phyloP scores from a whole-genome alignment of 1,140 invertebrate species.

The Anthonomus grandis region DNA sequence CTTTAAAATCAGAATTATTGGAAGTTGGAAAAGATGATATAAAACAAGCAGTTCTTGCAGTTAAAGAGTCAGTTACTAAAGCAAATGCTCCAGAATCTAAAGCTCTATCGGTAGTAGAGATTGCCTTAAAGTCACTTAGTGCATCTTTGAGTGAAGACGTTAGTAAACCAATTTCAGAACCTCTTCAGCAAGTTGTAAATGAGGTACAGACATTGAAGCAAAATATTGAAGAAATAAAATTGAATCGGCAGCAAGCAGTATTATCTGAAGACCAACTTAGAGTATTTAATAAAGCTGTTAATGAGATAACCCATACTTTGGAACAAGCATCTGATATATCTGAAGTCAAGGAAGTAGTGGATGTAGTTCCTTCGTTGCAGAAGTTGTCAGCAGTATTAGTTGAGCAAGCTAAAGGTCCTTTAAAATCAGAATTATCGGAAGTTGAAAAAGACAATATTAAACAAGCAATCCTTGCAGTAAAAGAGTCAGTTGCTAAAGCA shows the following conservation, averaged over 20 bases:
- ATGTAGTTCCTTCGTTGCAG: slow-evolving; percentile 1
- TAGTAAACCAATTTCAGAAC: no score
- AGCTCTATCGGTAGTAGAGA: no score
- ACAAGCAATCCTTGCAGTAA: slow-evolving; percentile 2
- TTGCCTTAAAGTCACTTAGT: no score
- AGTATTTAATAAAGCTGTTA: slow-evolving; percentile 3
- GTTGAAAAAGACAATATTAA: slow-evolving; percentile 8
- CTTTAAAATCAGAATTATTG: no score
- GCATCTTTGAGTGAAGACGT: no score
- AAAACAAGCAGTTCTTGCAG: no score
- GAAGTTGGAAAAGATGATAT: no score
- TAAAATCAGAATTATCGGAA: slow-evolving; percentile 11
- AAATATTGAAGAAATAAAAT: slow-evolving; percentile 18
- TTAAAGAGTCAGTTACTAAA: no score
- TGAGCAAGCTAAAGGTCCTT: no score
- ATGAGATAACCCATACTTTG: background rate
- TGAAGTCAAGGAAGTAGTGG: background rate
- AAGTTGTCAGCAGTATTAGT: slow-evolving; percentile 17
- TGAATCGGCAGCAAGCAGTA: slow-evolving; percentile 17
- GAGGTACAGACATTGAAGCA: slow-evolving; percentile 20
- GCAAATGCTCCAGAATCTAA: no score
- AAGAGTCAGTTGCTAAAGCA: slow-evolving; percentile 9
- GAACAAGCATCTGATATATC: background rate
- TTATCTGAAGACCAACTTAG: slow-evolving; percentile 14
- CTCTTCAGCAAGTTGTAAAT: no score